Evolutionary conservation across 2,113 vertebrate genomes (phyloP), one percentile per base, ranked within the genome.

Genomic region (Cranoglanis bouderius): DNA sequence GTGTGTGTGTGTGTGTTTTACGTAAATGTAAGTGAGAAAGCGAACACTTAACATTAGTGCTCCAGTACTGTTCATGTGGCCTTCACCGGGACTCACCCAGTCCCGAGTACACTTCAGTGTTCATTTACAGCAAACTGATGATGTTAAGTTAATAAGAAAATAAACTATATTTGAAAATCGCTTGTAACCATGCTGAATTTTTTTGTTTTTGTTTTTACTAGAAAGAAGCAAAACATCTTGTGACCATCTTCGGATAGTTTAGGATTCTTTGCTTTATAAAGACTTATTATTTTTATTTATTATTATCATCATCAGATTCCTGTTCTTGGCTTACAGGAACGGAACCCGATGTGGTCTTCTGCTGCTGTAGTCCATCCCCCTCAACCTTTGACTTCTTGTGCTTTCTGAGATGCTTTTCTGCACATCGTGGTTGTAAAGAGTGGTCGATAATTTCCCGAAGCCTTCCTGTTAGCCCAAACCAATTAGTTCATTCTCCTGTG

Each of bases 41-140:
- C 26, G 85, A 88, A 74, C 32, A 21, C 88, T 88, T 70, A 1
- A 65, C 59, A 82, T 88, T 80, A 55, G 77, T n/a, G 82, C 84
- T 91, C 85, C 87, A 63, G 65, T 91, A 87, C 90, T 84, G 65
- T 90, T 91, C 90, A 70, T 61, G 93, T 95, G 94, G 94, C 94
- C 94, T 95, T 83, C 82, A 89, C 88, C 85, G 63, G 88, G 85
- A 90, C 85, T 57, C 86, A 86, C 90, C 53, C 80, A 90, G 86
- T 87, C 74, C 63, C 89, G 92, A 74, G 88, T 88, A 86, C 84
- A 93, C 55, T 53, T 61, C 75, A 87, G 51, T 87, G 89, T 83
- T 77, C 13, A 72, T 63, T 84, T 75, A 72, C 26, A 75, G 90
- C 89, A 91, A 53, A 24, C 29, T 82, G 61, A 82, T 85, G 88